These are phyloP conservation scores for Morelia viridis DNA, from an alignment of 2,797 vertebrate genomes.

Conservation along the genomic window DNA sequence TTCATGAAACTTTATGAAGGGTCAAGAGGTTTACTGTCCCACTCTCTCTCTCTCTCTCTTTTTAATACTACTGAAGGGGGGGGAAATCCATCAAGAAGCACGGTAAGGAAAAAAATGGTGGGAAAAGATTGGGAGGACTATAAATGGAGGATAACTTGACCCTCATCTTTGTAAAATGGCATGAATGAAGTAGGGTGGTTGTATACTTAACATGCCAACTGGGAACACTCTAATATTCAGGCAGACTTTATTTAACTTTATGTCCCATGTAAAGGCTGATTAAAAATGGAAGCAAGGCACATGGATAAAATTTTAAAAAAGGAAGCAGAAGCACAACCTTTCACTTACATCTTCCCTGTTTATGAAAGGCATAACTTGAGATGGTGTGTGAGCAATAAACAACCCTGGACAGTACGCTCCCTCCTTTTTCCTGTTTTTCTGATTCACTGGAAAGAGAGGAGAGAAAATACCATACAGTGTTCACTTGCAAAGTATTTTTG, in stretches of 20 bases:
- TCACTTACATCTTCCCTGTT: neutral
- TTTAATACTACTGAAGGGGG: neutral
- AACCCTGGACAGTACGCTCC: neutral
- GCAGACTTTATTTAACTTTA: neutral
- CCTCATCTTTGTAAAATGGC: neutral
- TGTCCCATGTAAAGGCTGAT: neutral
- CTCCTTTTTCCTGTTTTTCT: neutral
- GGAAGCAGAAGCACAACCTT: neutral
- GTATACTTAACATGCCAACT: neutral
- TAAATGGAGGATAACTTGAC: neutral
- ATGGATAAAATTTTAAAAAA: neutral
- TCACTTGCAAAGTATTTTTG: neutral
- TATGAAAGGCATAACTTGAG: neutral
- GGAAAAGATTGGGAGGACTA: neutral
- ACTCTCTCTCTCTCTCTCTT: neutral
- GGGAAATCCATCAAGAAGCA: neutral
- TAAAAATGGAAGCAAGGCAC: neutral
- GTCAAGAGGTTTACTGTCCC: neutral
- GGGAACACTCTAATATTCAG: neutral
- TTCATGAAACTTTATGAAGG: neutral
- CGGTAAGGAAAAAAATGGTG: neutral
- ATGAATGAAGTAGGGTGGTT: neutral
- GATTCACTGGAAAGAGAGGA: neutral
- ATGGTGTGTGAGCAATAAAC: neutral
- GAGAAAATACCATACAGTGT: neutral